Base-by-base conservation (phyloP, 1,140 invertebrate species). In the Dysdera silvatica region DNA sequence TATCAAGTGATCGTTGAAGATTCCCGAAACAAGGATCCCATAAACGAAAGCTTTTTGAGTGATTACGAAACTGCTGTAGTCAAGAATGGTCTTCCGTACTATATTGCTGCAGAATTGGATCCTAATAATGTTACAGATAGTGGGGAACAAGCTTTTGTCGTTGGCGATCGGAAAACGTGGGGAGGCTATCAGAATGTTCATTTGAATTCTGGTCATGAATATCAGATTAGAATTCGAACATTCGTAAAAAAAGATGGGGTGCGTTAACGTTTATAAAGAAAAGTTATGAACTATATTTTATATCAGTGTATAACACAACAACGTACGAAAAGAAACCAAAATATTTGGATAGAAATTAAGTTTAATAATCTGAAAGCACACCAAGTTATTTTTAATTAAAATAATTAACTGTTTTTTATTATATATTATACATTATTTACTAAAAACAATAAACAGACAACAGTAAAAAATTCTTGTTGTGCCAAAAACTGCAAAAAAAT, bases 1-100 rank as follows among this genome's bases (percentile, higher is more conserved):
- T 65, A 68, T 41, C 67, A 68, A 49, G 33, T 68, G 2, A 61
- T 68, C 12, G 67, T 68, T 8, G 62, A 68, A 24, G 57, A 61
- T 14, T 24, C 43, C 7, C 23, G 32, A 2, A 61, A 65, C 33
- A 12, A 33, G 3, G 54, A 37, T 8, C 37, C 35, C n/a, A 53
- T 68, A 3, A 43, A 68, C 24, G 62, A 68, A 20, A 28, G 20
- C 0, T 26, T 16, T 2, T 23, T 68, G 7, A 35, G 20, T 8
- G 54, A 53, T 20, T 65, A 35, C 40, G 37, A 59, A 4, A 61
- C n/a, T 3, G 62, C 52, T 14, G 56, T 48, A 26, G 37, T 57
- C 1, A 20, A 62, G 12, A 35, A 60, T 2, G 33, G 26, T 6
- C 23, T 67, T 0, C 51, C 61, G 1, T 68, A 65, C 20, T 68